Conservation (phyloP, 2,888 invertebrate species). For the Melanargia galathea region DNA sequence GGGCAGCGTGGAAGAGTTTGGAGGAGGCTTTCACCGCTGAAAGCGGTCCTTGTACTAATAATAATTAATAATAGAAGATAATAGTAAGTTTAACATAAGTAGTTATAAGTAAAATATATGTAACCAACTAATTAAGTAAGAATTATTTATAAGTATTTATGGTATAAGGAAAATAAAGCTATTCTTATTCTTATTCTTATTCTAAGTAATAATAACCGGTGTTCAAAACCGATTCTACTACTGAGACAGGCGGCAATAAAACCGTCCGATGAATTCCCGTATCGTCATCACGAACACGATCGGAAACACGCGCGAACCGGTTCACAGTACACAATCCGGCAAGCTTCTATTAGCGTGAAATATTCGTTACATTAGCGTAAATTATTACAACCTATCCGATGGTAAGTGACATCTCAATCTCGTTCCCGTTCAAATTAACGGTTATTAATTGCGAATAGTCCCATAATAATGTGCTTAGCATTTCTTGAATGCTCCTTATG, state of each 20-base stretch:
- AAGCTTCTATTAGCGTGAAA: slow-evolving; percentile 67
- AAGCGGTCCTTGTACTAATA: no score
- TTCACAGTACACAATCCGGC: slow-evolving; percentile 53
- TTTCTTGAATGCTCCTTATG: not conserved
- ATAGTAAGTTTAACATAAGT: no score
- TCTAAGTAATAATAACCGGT: no score
- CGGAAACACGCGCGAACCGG: slow-evolving; percentile 50
- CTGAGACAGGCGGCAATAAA: not conserved
- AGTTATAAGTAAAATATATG: no score
- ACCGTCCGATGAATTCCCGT: slow-evolving; percentile 16
- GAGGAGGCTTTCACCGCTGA: no score
- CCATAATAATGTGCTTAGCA: slow-evolving; percentile 28
- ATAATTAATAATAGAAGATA: no score
- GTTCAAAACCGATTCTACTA: no score
- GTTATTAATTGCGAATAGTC: slow-evolving; percentile 41
- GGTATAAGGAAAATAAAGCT: no score
- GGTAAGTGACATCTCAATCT: slow-evolving; percentile 59
- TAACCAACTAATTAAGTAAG: no score
- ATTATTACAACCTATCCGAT: slow-evolving; percentile 54
- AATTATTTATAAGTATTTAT: no score
- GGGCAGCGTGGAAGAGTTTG: no score
- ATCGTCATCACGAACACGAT: slow-evolving; percentile 41
- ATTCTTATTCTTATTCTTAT: no score
- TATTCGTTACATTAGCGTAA: slow-evolving; percentile 69
- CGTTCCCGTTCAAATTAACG: slow-evolving; percentile 28